Evolutionary conservation across 2,888 invertebrate species (phyloP).

Genomic region (Chrysotoxum bicinctum): DNA sequence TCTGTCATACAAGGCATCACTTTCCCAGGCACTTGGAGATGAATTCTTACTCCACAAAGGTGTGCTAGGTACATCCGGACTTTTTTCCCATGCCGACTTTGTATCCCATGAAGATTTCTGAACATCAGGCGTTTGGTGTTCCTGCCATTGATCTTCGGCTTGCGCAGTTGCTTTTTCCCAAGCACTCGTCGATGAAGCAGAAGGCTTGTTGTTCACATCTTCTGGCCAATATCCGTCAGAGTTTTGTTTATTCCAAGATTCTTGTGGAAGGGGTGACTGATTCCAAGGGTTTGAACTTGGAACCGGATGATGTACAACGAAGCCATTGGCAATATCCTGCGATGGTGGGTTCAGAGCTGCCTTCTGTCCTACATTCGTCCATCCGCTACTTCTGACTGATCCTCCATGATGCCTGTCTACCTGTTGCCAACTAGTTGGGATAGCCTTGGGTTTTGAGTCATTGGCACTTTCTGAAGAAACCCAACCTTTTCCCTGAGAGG

Average conservation of each 20-base stretch:
- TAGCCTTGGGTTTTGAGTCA: slow-evolving; percentile 10
- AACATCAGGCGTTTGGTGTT: background rate
- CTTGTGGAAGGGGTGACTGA: background rate
- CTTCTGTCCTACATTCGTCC: slow-evolving; percentile 31
- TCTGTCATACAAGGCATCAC: background rate
- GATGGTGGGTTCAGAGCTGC: slow-evolving; percentile 39
- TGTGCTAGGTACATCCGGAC: background rate
- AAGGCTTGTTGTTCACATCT: background rate
- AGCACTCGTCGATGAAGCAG: background rate
- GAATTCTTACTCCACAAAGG: slow-evolving; percentile 13
- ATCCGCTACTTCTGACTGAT: slow-evolving; percentile 40
- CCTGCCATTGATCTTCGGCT: slow-evolving; percentile 14
- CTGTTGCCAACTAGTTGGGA: slow-evolving; percentile 60
- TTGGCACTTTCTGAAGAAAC: slow-evolving; percentile 28
- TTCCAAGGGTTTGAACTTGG: slow-evolving; percentile 32
- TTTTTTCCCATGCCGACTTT: slow-evolving; percentile 32
- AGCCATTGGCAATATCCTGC: slow-evolving; percentile 44
- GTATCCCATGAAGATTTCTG: background rate
- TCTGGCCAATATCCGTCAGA: slow-evolving; percentile 32
- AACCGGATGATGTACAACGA: slow-evolving; percentile 51
- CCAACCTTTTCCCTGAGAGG: slow-evolving; percentile 34
- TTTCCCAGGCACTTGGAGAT: slow-evolving; percentile 27
- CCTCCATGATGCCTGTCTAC: slow-evolving; percentile 32
- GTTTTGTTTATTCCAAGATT: slow-evolving; percentile 33
- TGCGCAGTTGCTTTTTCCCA: slow-evolving; percentile 33